Evolutionary conservation across 1,140 invertebrate species (phyloP), one percentile per base, ranked within the genome.

Genomic region (Popillia japonica): DNA sequence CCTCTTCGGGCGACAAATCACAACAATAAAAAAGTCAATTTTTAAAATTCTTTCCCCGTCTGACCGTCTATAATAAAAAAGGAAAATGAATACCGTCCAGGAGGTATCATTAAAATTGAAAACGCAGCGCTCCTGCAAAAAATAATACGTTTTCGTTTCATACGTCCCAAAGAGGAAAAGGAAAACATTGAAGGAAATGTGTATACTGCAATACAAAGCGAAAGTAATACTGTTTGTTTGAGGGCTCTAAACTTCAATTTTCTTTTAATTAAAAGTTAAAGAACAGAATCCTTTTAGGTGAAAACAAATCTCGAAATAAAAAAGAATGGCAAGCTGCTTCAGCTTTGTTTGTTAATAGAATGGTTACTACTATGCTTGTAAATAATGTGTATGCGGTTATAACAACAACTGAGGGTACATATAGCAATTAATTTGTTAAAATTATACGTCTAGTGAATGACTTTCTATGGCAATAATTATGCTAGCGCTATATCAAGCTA

Each of bases 261-360:
- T n/a, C 44, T 48, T 48, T 48, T 48, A 48, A 48, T 48, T 48
- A 48, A 48, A 48, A 48, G 44, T 48, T 48, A 48, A 48, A 48
- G 44, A 48, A 14, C 44, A 4, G 11, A 48, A 4, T n/a, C 11
- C 44, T 10, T 48, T n/a, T 0, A 48, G 11, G 17, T n/a, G 44
- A 11, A n/a, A 48, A 14, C 11, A 10, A 11, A 48, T 4, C 8
- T 3, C 8, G 41, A 42, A 48, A 11, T n/a, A 48, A 0, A 3
- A 9, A 14, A 48, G 17, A 48, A 48, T n/a, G 7, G 0, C 6
- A 48, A 48, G 11, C 17, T 14, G 44, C 44, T 48, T 11, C 17
- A 7, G 41, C 44, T 48, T 48, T 48, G 44, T 48, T 3, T 48
- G 11, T 14, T 14, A 48, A 48, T 14, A 48, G 17, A 42, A 48